Evolutionary conservation across 2,888 invertebrate species (phyloP).

Genomic region (Lithophane leautieri): DNA sequence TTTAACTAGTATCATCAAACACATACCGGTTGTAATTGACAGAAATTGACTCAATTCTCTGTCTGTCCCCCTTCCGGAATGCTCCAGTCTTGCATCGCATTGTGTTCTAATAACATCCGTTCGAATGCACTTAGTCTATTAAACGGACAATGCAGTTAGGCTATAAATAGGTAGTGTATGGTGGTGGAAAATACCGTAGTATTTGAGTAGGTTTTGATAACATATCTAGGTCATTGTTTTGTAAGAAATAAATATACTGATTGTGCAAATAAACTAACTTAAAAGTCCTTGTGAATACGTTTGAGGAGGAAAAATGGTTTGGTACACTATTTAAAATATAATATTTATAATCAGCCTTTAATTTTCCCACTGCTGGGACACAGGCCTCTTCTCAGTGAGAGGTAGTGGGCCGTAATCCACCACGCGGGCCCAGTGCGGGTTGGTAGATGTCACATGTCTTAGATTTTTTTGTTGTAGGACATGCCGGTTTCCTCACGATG

Average conservation of each 20-base stretch:
- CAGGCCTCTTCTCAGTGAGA: too few species aligned
- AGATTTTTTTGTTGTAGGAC: too few species aligned
- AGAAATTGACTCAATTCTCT: constrained; percentile 46
- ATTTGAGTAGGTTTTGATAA: neutral
- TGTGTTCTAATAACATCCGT: constrained; percentile 28
- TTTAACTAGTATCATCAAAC: neutral
- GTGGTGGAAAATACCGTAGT: constrained; percentile 35
- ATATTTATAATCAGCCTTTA: too few species aligned
- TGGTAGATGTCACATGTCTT: too few species aligned
- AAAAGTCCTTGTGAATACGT: neutral
- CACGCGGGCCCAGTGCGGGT: too few species aligned
- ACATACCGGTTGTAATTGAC: constrained; percentile 39
- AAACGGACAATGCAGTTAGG: constrained; percentile 31
- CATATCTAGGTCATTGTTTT: constrained; percentile 11
- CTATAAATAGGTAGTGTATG: neutral
- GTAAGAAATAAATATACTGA: neutral
- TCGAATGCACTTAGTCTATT: constrained; percentile 53
- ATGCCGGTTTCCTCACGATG: too few species aligned
- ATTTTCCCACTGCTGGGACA: too few species aligned
- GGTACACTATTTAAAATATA: neutral
- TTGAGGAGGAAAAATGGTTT: neutral
- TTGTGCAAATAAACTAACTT: neutral
- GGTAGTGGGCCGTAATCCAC: too few species aligned
- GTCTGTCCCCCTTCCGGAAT: constrained; percentile 40
- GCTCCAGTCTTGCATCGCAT: constrained; percentile 22